Evolutionary conservation across 2,888 invertebrate species (phyloP).

Genomic region (Metallyticus violacea): DNA sequence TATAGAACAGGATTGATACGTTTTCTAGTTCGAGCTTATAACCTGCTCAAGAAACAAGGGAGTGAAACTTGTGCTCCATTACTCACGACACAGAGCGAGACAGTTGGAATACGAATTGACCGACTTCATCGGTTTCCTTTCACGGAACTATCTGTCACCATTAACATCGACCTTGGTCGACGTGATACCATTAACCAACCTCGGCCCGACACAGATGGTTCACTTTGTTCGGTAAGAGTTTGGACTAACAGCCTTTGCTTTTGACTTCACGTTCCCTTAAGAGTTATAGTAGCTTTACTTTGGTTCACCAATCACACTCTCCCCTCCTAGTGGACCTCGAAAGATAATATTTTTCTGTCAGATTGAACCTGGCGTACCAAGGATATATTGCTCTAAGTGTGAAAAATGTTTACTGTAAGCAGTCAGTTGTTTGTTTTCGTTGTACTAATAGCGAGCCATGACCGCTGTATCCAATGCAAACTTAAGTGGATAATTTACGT

Average conservation of each 20-base stretch:
- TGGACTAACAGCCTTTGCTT: not conserved
- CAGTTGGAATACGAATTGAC: not conserved
- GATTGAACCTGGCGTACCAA: too few relatives aligned
- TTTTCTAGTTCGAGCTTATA: too few relatives aligned
- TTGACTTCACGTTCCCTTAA: not conserved
- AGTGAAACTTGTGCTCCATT: not conserved
- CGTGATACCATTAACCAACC: not conserved
- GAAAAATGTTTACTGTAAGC: too few relatives aligned
- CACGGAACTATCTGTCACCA: not conserved
- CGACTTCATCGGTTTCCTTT: not conserved
- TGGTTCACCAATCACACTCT: not conserved
- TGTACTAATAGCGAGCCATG: too few relatives aligned
- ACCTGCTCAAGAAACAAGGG: not conserved
- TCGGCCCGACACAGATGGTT: too few relatives aligned
- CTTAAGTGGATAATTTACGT: too few relatives aligned
- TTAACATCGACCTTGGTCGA: not conserved
- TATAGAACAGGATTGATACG: not conserved
- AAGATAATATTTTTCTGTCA: too few relatives aligned
- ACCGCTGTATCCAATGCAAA: too few relatives aligned
- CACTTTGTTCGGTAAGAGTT: too few relatives aligned
- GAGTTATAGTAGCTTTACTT: not conserved
- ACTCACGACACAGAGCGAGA: not conserved
- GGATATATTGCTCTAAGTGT: too few relatives aligned
- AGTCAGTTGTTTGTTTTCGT: too few relatives aligned
- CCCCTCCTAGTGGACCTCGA: too few relatives aligned